Conservation (phyloP, 2,797 vertebrate species). For the Channallabes apus region DNA sequence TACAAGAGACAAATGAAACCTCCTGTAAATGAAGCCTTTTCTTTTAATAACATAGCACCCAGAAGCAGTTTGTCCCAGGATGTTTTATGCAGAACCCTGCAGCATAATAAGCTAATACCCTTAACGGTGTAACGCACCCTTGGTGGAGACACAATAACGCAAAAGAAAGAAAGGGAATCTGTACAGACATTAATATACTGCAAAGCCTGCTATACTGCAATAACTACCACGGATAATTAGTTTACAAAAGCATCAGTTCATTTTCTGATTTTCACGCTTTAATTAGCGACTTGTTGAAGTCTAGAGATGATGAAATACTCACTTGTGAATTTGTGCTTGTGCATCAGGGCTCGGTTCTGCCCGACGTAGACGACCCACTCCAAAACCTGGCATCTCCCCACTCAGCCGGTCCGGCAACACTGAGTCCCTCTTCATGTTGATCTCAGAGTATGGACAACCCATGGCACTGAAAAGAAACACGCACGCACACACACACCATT, state of each 20-base stretch:
- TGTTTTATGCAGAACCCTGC: too few species aligned
- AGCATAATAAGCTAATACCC: too few species aligned
- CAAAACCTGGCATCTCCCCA: constrained; percentile 73
- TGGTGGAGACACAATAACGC: neutral
- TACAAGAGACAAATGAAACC: neutral
- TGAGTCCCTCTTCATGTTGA: constrained; percentile 81
- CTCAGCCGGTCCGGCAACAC: constrained; percentile 80
- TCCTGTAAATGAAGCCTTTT: neutral
- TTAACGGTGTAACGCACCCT: too few species aligned
- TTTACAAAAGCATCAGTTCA: neutral
- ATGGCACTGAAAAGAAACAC: constrained; percentile 67
- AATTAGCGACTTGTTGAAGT: too few species aligned
- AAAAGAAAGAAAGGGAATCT: neutral
- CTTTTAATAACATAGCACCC: neutral
- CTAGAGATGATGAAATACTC: constrained; percentile 49
- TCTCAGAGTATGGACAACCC: constrained; percentile 82
- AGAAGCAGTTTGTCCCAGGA: neutral
- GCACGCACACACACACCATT: constrained; percentile 9
- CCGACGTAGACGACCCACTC: constrained; percentile 68
- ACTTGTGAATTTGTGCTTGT: constrained; percentile 71
- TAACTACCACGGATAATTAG: neutral
- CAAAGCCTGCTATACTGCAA: neutral
- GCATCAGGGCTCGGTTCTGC: constrained; percentile 68
- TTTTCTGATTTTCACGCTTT: neutral
- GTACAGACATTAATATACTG: neutral